Evolutionary conservation across 2,797 vertebrate genomes (phyloP), one percentile per base, ranked within the genome.

Genomic region (Odontamblyopus lacepedii): DNA sequence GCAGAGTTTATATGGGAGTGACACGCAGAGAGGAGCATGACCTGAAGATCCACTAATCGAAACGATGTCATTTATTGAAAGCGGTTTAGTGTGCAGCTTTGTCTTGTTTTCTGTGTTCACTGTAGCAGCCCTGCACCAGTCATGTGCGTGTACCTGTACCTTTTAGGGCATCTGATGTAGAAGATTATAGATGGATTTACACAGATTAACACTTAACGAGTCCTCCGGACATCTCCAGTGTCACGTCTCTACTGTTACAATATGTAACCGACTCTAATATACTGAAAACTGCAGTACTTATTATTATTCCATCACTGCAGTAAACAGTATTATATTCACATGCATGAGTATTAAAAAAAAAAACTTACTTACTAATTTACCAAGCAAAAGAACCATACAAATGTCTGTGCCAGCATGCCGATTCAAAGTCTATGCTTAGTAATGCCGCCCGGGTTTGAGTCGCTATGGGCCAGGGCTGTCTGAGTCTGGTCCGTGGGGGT

Each of bases 381-480:
- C 83, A 85, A 89, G 82, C 83, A 77, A 85, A 76, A 75, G 71
- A 87, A 84, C 85, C 82, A 79, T 81, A 88, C 78, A 82, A 68
- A 83, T 83, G 76, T 83, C 82, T 79, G 85, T 87, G 83, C 72
- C 79, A 83, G 81, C 89, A 91, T 91, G 91, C 88, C 74, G 79
- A 90, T 90, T 76, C 84, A 85, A 82, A 79, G 77, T 74, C 75
- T 76, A 84, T 87, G 84, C 81, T 73, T 80, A 72, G 81, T 85
- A 82, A 85, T 81, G 79, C 77, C 0, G 85, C 76, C 73, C 75
- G 75, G 61, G 80, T 78, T 68, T 72, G 71, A 85, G 69, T 71
- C 67, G 69, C 95, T 94, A 97, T 89, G 95, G 95, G 87, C 95
- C 93, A 55, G 94, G 95, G 91, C 95, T 94, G 89, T 95, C 95